Base-by-base conservation (phyloP, 2,888 invertebrate species). In the Oscheius sp. region DNA sequence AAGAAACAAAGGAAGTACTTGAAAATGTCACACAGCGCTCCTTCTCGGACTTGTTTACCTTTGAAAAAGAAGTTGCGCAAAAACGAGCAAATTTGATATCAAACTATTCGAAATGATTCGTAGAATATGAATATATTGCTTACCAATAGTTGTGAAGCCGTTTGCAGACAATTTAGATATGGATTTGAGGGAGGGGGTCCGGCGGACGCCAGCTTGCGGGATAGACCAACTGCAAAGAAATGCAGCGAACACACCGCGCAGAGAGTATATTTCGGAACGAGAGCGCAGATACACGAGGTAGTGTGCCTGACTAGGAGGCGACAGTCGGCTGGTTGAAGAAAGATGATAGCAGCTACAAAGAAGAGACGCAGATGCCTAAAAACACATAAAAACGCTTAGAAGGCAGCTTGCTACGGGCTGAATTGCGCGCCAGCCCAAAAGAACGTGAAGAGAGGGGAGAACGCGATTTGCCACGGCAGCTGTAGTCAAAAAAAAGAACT, bases 141-240 rank as follows among this genome's bases (percentile, higher is more conserved):
- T 64, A 64, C 64, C 44, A 64, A 26, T 17, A 64, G 22, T 14
- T 30, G n/a, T 54, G 51, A 33, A 51, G 54, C 64, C 38, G 64
- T 45, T 51, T 64, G 64, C 14, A 64, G 41, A 41, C 44, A 64
- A 51, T 50, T 50, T 51, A 64, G 20, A 44, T 44, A 64, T 33
- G 64, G 64, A 51, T 51, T 38, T 24, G 45, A 44, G 64, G 64
- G 51, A 38, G 64, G 45, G 54, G 64, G 64, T 45, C 64, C 64
- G 54, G 64, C 41, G 64, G 64, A 64, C 64, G 64, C 64, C 64
- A 64, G 64, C 51, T 22, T 64, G 50, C 33, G 44, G 62, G 51
- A 41, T 64, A 64, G 51, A 64, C 64, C 64, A 44, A 64, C 64
- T 64, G 64, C 64, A 28, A 49, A 62, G 41, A 51, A 64, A 64